Base-by-base conservation (phyloP, 64 coral and sea anemone genomes). In the Montipora cactus region DNA sequence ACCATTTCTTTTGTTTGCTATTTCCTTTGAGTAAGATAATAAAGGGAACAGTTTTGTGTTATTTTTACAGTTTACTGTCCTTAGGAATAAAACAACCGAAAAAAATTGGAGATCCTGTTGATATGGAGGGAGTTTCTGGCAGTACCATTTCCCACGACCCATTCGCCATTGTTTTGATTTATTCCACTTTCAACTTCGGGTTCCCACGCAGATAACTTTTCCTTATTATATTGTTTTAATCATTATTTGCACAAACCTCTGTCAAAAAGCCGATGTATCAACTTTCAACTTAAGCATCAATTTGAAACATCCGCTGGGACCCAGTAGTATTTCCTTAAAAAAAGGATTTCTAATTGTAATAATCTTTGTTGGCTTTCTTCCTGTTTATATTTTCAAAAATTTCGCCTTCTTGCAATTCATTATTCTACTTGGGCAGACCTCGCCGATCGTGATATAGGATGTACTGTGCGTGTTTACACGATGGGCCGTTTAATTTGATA, bases 121-220 rank as follows among this genome's bases (percentile, higher is more conserved):
- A 12, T 78, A 37, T 6, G 13, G 6, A 78, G 76, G 13, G 76
- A 78, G 16, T 48, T 50, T 13, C 76, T 78, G 44, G 46, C 3
- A 50, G 14, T 19, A 48, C 82, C 7, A 72, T 71, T 86, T 86
- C 82, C 62, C 82, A 86, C 82, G 82, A 83, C 82, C 82, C 16
- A 7, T 20, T 50, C 4, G 18, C n/a, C 44, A 8, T 11, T 69
- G 62, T 69, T 86, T 71, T 86, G 62, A 22, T 86, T 49, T 13
- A 1, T 47, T 16, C 47, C 9, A 21, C 66, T 86, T 72, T 22
- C 62, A n/a, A 22, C 45, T 71, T 49, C 47, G 11, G 15, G 44
- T 86, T 86, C 82, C 47, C 82, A 86, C 44, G 82, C 8, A 20
- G 82, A 86, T 86, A 71, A 78, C 45, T 78, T 78, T 16, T 12